Base-by-base conservation (phyloP, 2,797 vertebrate genomes). In the Falco berigora region DNA sequence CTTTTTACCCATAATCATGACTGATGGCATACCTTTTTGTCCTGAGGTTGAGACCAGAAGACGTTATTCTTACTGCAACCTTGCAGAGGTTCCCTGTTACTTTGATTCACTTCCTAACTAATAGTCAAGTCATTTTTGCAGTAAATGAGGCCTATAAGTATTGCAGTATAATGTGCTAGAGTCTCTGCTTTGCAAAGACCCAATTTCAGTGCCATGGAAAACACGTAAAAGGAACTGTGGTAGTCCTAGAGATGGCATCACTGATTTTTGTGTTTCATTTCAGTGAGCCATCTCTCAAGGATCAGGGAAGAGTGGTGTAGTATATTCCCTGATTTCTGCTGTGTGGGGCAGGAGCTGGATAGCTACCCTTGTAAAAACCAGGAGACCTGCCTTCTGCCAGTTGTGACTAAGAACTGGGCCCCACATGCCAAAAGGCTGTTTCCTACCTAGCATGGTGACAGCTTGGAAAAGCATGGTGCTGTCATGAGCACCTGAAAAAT, bases 1-100 rank as follows among this genome's bases (percentile, higher is more conserved):
- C 25, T 88, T 92, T 92, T 94, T 71, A 80, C 47, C 49, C n/a
- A 25, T 91, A 94, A 89, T 92, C 18, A 36, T 92, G 88, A 91
- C 40, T 86, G 78, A 78, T 75, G 58, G 42, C 55, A 25, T 94
- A 62, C 62, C 22, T 90, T 74, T 90, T 81, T 73, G 47, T 86
- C 75, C 63, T 84, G 47, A 85, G 58, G 17, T 40, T 93, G 55
- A 78, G 58, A 79, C 12, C 47, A 72, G 40, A 75, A 44, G 62
- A 21, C 67, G 36, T 74, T 93, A 76, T 42, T 88, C 40, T 81
- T 83, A 28, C 12, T 88, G 46, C 71, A 92, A 7, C 13, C 25
- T 76, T 86, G 40, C 20, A 85, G 42, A 91, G 38, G 21, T 44
- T 90, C 18, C 6, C 14, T 63, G 16, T 75, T 62, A 27, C 38